Evolutionary conservation across 2,888 invertebrate species (phyloP).

Genomic region (Meteorus cinctellus): DNA sequence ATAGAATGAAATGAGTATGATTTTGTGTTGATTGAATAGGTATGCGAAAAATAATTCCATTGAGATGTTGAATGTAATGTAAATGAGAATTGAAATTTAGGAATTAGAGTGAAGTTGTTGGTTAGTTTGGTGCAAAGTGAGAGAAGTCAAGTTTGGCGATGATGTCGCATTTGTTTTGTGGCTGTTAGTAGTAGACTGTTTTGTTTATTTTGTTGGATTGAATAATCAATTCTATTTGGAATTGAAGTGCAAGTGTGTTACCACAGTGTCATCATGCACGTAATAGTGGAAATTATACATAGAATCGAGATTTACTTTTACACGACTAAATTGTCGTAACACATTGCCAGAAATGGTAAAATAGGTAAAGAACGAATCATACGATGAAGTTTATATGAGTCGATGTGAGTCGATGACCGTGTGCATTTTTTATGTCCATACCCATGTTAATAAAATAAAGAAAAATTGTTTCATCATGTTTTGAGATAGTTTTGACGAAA

Average conservation of each 20-base stretch:
- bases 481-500: neutral
- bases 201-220: no score
- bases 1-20: no score
- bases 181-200: no score
- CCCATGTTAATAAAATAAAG: neutral
- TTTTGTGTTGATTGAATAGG: no score
- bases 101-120: no score
- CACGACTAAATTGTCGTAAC: neutral
- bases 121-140: no score
- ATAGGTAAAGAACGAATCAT: conserved; percentile 50
- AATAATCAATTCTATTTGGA: no score
- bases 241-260: neutral
- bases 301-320: neutral
- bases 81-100: no score
- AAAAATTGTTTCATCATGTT: neutral
- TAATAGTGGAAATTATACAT: neutral
- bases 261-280: neutral
- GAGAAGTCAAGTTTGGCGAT: no score
- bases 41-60: no score
- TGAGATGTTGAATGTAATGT: no score
- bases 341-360: conserved; percentile 49
- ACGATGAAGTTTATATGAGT: conserved; percentile 6
- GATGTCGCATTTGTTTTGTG: no score
- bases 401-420: conserved; percentile 33
- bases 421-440: neutral